Evolutionary conservation across 2,113 vertebrate genomes (phyloP).

Genomic region (Corvus moneduloides): DNA sequence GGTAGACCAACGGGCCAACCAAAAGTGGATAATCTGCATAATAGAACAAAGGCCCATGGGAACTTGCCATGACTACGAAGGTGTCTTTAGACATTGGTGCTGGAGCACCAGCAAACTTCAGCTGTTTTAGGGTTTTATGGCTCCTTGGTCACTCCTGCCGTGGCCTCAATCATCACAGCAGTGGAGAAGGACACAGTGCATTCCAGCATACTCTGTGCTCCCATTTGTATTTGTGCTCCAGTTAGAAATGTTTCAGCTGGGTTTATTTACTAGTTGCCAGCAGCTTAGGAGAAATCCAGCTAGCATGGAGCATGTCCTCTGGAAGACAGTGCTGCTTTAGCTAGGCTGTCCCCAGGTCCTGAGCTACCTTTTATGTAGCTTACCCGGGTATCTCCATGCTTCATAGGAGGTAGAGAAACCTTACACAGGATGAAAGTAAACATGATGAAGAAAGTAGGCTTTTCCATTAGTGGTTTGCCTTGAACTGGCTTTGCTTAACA

Average conservation of each 20-base stretch:
- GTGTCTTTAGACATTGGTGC: no score
- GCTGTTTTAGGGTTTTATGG: no score
- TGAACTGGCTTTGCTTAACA: neutral
- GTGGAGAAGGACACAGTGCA: neutral
- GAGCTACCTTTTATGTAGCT: neutral
- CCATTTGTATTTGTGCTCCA: neutral
- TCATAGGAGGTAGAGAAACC: neutral
- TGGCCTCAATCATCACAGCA: no score
- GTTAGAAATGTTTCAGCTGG: neutral
- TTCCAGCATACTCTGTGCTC: neutral
- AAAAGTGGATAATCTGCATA: no score
- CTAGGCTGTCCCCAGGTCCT: neutral
- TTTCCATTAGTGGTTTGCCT: neutral
- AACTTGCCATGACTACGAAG: no score
- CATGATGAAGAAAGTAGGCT: neutral
- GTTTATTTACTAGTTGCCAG: neutral
- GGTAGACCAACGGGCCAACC: no score
- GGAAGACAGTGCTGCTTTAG: neutral
- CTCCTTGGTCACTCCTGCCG: no score
- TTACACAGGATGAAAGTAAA: accelerated
- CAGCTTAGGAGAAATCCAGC: neutral
- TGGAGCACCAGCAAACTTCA: no score
- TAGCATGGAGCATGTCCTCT: neutral
- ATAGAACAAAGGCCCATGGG: no score
- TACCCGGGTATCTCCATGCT: neutral